These are phyloP conservation scores for Heliconius ethilla DNA, from an alignment of 2,888 invertebrate species.

Conservation along the genomic window DNA sequence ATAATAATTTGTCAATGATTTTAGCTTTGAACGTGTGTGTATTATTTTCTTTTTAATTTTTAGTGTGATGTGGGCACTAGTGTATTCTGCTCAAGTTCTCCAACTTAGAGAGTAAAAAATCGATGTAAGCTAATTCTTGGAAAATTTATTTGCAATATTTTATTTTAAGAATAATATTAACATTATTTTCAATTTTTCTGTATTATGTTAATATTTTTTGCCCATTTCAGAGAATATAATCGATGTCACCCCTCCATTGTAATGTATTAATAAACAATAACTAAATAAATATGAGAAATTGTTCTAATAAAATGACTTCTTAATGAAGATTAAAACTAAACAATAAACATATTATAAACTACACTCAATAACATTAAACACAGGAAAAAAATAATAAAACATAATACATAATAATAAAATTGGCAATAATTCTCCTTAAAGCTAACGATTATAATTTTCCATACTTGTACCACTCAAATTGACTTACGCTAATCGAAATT, in stretches of 20 bases:
- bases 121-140: no score
- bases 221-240: neutral
- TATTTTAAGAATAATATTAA: no score
- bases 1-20: neutral
- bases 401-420: slow-evolving; percentile 22
- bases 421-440: slow-evolving; percentile 25
- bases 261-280: slow-evolving; percentile 1
- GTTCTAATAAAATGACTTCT: neutral
- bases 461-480: neutral
- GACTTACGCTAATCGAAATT: slow-evolving; percentile 32
- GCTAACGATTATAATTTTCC: slow-evolving; percentile 1
- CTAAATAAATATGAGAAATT: slow-evolving; percentile 12
- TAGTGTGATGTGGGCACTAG: no score
- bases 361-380: slow-evolving; percentile 4
- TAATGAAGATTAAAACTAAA: neutral
- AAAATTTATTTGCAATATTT: no score
- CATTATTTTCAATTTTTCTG: neutral
- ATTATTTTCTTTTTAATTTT: no score
- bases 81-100: no score
- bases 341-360: neutral
- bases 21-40: no score
- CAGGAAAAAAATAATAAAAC: neutral
- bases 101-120: no score
- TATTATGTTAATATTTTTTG: neutral
- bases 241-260: neutral